These are phyloP conservation scores for Dissostichus mawsoni DNA, from an alignment of 2,113 vertebrate genomes.

Conservation along the genomic window DNA sequence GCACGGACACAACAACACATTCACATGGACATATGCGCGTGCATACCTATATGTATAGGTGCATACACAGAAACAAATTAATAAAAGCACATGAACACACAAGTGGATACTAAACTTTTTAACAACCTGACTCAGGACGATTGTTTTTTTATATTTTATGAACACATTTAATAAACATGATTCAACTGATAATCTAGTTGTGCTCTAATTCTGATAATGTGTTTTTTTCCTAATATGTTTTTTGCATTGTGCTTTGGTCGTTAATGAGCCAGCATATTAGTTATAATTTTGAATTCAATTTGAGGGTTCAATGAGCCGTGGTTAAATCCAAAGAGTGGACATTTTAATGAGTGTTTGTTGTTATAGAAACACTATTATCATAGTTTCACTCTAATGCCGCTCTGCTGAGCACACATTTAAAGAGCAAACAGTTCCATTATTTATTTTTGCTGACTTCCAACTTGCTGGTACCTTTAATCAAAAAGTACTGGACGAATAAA, in stretches of 20 bases:
- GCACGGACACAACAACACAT: constrained; percentile 49
- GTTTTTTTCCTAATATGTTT: constrained; percentile 38
- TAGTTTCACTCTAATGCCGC: constrained; percentile 11
- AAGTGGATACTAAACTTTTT: constrained; percentile 36
- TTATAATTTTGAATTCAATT: constrained; percentile 55
- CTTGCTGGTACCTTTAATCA: neutral
- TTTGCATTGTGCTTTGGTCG: constrained; percentile 14
- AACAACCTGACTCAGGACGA: constrained; percentile 45
- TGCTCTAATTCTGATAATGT: constrained; percentile 30
- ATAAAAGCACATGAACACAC: constrained; percentile 5
- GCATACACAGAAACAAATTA: neutral
- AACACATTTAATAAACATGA: constrained; percentile 25
- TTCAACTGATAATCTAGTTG: constrained; percentile 33
- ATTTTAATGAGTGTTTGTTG: constrained; percentile 41
- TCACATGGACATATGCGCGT: constrained; percentile 17
- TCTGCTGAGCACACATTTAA: neutral
- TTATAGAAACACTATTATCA: constrained; percentile 27
- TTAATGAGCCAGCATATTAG: constrained; percentile 50
- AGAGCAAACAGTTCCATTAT: neutral
- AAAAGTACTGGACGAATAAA: neutral
- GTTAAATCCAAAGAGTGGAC: constrained; percentile 39
- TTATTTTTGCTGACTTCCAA: neutral
- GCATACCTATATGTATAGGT: neutral
- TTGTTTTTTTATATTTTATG: constrained; percentile 17
- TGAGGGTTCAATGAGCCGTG: constrained; percentile 52